Base-by-base conservation (phyloP, 2,888 invertebrate species). In the Epistrophe eligans region DNA sequence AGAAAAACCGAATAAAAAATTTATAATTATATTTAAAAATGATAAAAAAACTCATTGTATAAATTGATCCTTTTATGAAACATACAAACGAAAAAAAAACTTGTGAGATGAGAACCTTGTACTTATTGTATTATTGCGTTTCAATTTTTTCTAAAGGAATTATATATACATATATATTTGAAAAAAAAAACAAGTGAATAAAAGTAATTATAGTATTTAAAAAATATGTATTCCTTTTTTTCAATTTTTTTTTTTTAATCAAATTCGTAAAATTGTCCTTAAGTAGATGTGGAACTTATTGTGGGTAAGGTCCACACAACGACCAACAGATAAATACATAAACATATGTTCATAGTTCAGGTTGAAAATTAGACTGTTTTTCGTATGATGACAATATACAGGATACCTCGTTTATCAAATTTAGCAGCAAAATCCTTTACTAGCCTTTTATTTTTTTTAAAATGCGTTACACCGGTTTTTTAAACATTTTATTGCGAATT, bases 91-190 rank as follows among this genome's bases (percentile, higher is more conserved):
- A 43, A 48, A 66, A 79, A 72, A 67, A 67, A 32, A 17, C 11
- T 15, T 66, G 70, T 60, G 62, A 74, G 24, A 82, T 77, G 72
- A 73, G 82, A 82, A 85, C 77, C 62, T 82, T 85, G 77, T 73
- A 82, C 85, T 81, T 85, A 82, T 85, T 81, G 84, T 85, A 85
- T 85, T 85, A 84, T 81, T 85, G 81, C 67, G 84, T 85, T 85
- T 85, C 84, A 85, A 80, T 67, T 81, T 85, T 85, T 85, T 84
- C 84, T 84, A 84, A 77, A 85, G 76, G 72, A 77, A 81, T 77
- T 81, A 77, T 85, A 85, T 80, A 80, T 77, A 67, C 45, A 66
- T 67, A 66, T 76, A 72, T 71, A 73, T 77, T 79, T 62, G 60
- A 66, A 70, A 81, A 60, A 35, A 72, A 72, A 60, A 32, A 72